Percentiles rank a stretch among this genome's conserved stretches.
Evolutionary conservation across 2,797 vertebrate species (phyloP).

Genomic region (Apogon hyalosoma): DNA sequence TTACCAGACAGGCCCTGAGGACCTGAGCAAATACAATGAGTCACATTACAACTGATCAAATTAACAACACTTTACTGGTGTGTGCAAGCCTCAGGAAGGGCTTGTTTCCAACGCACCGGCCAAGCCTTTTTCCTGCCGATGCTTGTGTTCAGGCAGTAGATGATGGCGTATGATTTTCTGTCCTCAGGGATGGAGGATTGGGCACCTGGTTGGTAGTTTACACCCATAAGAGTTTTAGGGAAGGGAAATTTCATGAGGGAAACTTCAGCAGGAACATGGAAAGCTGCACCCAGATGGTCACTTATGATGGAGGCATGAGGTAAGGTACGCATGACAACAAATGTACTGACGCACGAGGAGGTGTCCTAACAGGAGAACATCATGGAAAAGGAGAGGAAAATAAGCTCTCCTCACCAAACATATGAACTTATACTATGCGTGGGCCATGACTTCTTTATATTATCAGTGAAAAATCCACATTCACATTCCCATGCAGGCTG

Average conservation of each 20-base stretch:
- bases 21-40: slow-evolving; percentile 42
- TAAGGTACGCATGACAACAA: neutral
- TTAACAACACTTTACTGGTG: slow-evolving; percentile 63
- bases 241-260: neutral
- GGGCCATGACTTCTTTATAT: no score
- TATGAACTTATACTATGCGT: no score
- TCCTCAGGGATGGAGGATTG: slow-evolving; percentile 31
- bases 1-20: slow-evolving; percentile 13
- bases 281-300: slow-evolving; percentile 17
- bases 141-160: slow-evolving; percentile 12
- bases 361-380: neutral
- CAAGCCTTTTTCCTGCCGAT: slow-evolving; percentile 56
- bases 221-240: slow-evolving; percentile 28
- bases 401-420: no score
- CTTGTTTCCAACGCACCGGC: slow-evolving; percentile 40
- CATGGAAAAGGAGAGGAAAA: neutral
- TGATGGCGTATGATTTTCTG: slow-evolving; percentile 45
- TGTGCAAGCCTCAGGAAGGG: slow-evolving; percentile 44
- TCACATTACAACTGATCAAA: slow-evolving; percentile 61
- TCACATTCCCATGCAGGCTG: no score
- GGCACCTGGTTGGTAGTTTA: slow-evolving; percentile 15
- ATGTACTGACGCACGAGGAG: slow-evolving; percentile 9
- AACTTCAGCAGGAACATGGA: slow-evolving; percentile 6
- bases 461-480: no score
- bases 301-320: slow-evolving; percentile 3